These are phyloP conservation scores for Mizuhopecten yessoensis DNA, from an alignment of 1,140 invertebrate species.

Conservation along the genomic window DNA sequence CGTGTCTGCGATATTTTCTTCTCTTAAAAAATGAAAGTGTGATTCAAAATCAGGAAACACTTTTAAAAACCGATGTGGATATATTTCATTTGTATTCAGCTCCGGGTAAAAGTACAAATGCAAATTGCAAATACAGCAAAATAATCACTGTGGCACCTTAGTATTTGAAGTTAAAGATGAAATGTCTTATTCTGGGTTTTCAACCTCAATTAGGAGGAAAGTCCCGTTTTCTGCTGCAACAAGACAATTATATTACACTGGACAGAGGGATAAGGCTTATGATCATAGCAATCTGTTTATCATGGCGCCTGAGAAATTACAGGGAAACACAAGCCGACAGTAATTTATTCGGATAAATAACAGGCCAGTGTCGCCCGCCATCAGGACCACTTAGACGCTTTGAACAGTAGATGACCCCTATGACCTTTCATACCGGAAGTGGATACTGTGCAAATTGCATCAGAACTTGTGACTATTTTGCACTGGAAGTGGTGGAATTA, in stretches of 20 bases:
- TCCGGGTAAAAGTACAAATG: too few species aligned
- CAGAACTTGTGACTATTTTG: neutral
- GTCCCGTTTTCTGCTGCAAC: neutral
- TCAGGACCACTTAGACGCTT: neutral
- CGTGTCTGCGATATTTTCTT: neutral
- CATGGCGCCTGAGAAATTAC: conserved; percentile 9
- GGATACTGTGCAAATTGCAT: neutral
- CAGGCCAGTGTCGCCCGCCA: neutral
- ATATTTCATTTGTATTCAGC: too few species aligned
- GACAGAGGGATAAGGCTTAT: neutral
- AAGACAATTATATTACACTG: neutral
- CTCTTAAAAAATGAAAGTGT: neutral
- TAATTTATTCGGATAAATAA: neutral
- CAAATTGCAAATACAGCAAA: neutral
- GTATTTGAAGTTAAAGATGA: neutral
- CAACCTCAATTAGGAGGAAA: neutral
- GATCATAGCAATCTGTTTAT: neutral
- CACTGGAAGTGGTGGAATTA: neutral
- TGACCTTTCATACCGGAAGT: neutral
- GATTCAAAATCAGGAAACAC: neutral
- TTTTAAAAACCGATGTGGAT: too few species aligned
- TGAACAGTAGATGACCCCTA: neutral
- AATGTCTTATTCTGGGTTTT: neutral
- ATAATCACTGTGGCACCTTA: neutral
- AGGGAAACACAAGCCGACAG: neutral